Percentiles rank a stretch among this genome's conserved stretches.
Conservation (phyloP, 2,113 vertebrate species). For the Psophia crepitans region DNA sequence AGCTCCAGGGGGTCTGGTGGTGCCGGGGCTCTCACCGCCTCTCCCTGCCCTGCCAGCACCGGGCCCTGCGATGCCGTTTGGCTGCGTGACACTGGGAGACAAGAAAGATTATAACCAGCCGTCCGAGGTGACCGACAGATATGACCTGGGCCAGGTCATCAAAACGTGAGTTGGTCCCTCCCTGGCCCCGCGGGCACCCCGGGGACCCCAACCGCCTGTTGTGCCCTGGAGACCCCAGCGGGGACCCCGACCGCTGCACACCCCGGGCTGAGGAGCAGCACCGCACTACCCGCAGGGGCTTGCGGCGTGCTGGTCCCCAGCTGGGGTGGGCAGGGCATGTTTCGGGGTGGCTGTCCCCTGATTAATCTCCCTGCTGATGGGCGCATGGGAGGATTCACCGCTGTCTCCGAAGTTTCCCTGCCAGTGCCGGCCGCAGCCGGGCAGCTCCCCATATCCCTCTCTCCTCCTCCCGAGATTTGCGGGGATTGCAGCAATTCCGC, state of each 20-base stretch:
- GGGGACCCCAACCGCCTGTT: background rate
- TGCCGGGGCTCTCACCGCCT: background rate
- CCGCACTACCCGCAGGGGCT: rapidly evolving
- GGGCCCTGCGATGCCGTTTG: conserved; percentile 94
- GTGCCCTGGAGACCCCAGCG: background rate
- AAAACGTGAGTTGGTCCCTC: conserved; percentile 89
- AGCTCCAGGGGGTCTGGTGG: background rate
- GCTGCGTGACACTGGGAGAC: conserved; percentile 94
- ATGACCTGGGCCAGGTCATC: conserved; percentile 97
- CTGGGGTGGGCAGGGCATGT: background rate
- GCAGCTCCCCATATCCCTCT: background rate
- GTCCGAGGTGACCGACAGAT: conserved; percentile 96
- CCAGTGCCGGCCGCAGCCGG: background rate
- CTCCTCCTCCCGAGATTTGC: background rate
- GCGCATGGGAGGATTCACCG: background rate
- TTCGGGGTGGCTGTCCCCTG: background rate
- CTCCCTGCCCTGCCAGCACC: conserved; percentile 72
- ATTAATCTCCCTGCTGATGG: background rate
- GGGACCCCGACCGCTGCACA: background rate
- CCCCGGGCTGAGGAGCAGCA: background rate
- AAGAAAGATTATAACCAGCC: conserved; percentile 99
- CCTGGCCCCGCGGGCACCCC: rapidly evolving
- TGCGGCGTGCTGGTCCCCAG: background rate
- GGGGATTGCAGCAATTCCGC: background rate
- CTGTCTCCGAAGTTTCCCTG: background rate